Conservation (phyloP, 2,888 invertebrate species). For the Dasypolia templi region DNA sequence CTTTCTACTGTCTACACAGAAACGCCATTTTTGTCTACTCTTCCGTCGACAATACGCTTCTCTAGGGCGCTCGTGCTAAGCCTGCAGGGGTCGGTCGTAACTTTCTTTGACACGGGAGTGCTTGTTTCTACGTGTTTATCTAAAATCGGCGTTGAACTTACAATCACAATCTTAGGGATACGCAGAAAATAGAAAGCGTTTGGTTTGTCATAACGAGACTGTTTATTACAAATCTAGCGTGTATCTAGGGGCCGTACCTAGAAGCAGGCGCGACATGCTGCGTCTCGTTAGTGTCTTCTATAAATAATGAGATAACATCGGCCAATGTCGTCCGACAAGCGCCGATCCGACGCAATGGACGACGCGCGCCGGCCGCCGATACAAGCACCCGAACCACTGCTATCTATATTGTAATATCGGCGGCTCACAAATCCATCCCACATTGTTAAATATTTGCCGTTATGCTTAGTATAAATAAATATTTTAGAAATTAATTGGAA, state of each 20-base stretch:
- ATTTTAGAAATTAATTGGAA: slow-evolving; percentile 5
- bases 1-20: too few relatives aligned
- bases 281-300: slow-evolving; percentile 83
- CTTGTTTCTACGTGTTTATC: neutral
- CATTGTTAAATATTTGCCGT: slow-evolving; percentile 29
- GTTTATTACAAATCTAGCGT: slow-evolving; percentile 66
- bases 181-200: slow-evolving; percentile 11
- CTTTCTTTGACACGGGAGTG: neutral
- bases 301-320: slow-evolving; percentile 85
- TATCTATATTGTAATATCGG: slow-evolving; percentile 55
- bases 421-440: slow-evolving; percentile 33
- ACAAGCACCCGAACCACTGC: slow-evolving; percentile 45
- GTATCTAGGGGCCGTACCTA: slow-evolving; percentile 74
- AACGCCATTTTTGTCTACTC: too few relatives aligned
- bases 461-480: neutral
- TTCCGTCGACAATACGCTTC: too few relatives aligned
- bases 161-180: slow-evolving; percentile 1
- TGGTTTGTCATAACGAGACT: slow-evolving; percentile 64
- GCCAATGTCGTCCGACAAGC: slow-evolving; percentile 69
- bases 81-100: neutral
- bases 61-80: too few relatives aligned
- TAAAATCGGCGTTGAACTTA: neutral
- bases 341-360: slow-evolving; percentile 59
- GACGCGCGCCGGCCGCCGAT: slow-evolving; percentile 41
- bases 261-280: slow-evolving; percentile 69